Percentiles rank a stretch among this genome's conserved stretches.
phyloP scores from a whole-genome alignment of 1,140 invertebrate genomes.

The Caenorhabditis latens region DNA sequence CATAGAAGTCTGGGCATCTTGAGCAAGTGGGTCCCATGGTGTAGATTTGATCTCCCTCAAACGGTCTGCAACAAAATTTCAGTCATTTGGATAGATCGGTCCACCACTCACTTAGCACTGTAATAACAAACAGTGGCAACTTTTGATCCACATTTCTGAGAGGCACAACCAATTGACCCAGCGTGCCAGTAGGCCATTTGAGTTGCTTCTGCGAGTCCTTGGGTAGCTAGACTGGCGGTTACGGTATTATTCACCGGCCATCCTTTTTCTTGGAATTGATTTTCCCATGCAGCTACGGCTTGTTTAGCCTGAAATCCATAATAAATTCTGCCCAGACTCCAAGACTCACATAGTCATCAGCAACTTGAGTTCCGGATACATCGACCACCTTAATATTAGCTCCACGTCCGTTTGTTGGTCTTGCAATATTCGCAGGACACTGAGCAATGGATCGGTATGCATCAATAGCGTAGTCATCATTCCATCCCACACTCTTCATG shows the following conservation, averaged over 20 bases:
- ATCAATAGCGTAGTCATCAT: neutral
- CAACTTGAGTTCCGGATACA: neutral
- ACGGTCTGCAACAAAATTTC: neutral
- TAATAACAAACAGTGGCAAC: neutral
- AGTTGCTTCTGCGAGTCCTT: neutral
- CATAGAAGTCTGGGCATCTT: neutral
- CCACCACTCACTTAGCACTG: neutral
- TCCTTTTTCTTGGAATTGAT: slow-evolving; percentile 1
- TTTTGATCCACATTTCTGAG: slow-evolving; percentile 13
- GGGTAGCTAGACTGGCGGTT: neutral
- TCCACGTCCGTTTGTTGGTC: neutral
- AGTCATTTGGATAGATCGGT: neutral
- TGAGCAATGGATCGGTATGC: neutral
- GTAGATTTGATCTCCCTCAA: neutral
- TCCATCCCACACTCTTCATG: neutral
- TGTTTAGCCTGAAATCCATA: neutral
- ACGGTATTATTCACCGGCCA: neutral
- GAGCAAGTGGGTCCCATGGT: neutral
- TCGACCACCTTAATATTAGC: neutral
- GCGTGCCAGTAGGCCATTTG: neutral
- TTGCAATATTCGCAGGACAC: neutral
- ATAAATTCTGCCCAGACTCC: neutral
- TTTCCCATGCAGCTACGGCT: neutral
- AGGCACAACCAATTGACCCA: neutral
- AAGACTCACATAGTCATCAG: neutral